Evolutionary conservation across 2,797 vertebrate genomes (phyloP).

Genomic region (Sandelia bainsii): DNA sequence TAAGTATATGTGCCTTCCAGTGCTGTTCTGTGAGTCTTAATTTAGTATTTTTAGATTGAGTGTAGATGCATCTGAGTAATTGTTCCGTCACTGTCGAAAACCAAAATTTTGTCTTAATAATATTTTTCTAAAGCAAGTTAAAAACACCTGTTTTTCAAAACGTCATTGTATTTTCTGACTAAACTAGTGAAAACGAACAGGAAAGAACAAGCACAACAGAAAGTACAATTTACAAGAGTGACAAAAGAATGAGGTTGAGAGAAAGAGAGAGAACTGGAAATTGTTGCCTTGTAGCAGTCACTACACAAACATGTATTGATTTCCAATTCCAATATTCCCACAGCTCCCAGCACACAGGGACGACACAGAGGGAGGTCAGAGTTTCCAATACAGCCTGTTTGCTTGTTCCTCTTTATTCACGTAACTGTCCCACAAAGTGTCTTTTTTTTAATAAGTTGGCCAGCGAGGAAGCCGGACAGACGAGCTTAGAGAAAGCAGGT

Average conservation of each 20-base stretch:
- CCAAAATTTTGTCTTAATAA: too few relatives aligned
- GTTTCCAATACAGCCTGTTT: conserved; percentile 22
- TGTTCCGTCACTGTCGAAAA: too few relatives aligned
- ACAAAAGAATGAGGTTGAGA: not conserved
- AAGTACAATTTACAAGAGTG: too few relatives aligned
- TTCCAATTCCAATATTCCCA: conserved; percentile 46
- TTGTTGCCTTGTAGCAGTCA: conserved; percentile 19
- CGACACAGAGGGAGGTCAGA: conserved; percentile 12
- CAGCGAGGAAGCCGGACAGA: conserved; percentile 46
- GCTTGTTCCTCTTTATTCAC: conserved; percentile 54
- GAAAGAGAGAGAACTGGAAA: conserved; percentile 13
- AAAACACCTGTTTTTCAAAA: too few relatives aligned
- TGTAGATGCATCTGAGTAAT: too few relatives aligned
- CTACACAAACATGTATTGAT: conserved; percentile 63
- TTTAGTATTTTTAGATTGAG: too few relatives aligned
- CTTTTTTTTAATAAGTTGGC: conserved; percentile 62
- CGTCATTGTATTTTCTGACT: too few relatives aligned
- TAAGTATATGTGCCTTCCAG: too few relatives aligned
- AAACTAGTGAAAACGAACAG: too few relatives aligned
- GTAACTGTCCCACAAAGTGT: conserved; percentile 59
- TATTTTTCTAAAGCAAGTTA: too few relatives aligned
- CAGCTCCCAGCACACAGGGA: conserved; percentile 7
- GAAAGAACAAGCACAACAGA: too few relatives aligned
- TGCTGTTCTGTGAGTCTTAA: too few relatives aligned
- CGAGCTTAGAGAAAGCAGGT: conserved; percentile 77